A percentile compares a stretch with the other conserved stretches of the same genome.
Evolutionary conservation across 2,113 vertebrate genomes (phyloP).

Genomic region (Megaleporinus macrocephalus): DNA sequence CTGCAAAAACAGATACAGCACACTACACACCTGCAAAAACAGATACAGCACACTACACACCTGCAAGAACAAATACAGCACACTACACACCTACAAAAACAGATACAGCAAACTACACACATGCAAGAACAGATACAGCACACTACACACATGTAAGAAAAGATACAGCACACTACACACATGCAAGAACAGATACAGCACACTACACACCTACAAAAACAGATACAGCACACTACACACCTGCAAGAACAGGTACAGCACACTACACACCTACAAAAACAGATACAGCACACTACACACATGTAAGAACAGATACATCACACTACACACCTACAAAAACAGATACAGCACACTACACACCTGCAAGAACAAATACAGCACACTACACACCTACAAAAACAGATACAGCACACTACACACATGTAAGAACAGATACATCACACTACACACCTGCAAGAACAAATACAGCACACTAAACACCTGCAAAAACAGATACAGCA

Average conservation of each 20-base stretch:
- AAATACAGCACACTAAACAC: neutral
- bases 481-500: neutral
- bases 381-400: neutral
- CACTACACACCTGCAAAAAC: conserved; percentile 9
- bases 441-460: too few species aligned
- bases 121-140: neutral
- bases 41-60: too few species aligned
- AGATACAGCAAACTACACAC: too few species aligned
- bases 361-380: conserved; percentile 40
- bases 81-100: neutral
- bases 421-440: neutral
- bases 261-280: neutral
- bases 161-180: neutral
- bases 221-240: conserved; percentile 39
- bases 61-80: conserved; percentile 40
- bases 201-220: conserved; percentile 33
- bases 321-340: conserved; percentile 8
- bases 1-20: neutral
- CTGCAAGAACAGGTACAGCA: conserved; percentile 39
- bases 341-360: too few species aligned
- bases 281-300: neutral
- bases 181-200: too few species aligned
- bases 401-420: too few species aligned
- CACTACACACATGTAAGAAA: too few species aligned
- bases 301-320: neutral